These are phyloP conservation scores for Sternarchorhynchus goeldii DNA, from an alignment of 2,797 vertebrate genomes.

Conservation along the genomic window DNA sequence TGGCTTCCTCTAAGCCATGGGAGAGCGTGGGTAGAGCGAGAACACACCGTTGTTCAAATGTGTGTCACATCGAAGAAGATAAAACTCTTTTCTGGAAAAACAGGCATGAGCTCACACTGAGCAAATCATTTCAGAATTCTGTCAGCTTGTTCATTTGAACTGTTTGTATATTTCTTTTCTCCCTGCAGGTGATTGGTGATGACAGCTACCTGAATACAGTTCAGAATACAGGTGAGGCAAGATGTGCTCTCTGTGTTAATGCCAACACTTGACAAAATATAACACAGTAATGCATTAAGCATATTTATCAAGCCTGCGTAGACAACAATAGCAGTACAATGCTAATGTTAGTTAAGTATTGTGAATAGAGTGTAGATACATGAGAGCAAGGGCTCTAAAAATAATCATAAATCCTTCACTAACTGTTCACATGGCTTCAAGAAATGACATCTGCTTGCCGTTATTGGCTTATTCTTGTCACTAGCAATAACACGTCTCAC, in stretches of 20 bases:
- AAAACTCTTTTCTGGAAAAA: constrained; percentile 49
- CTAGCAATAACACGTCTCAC: constrained; percentile 30
- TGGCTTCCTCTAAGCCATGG: constrained; percentile 35
- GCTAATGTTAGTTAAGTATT: constrained; percentile 15
- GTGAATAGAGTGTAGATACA: constrained; percentile 3
- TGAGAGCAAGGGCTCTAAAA: neutral
- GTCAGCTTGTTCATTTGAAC: constrained; percentile 39
- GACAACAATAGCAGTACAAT: constrained; percentile 28
- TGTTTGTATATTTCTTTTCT: constrained; percentile 18
- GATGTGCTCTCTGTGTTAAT: neutral
- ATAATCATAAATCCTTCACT: constrained; percentile 45
- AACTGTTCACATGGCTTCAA: constrained; percentile 38
- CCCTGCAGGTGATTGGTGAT: constrained; percentile 75
- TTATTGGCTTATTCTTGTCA: constrained; percentile 33
- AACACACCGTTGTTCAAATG: constrained; percentile 46
- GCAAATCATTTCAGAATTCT: constrained; percentile 51
- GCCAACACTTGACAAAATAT: neutral
- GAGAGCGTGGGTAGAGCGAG: constrained; percentile 49
- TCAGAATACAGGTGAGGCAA: constrained; percentile 78
- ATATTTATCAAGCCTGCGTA: neutral
- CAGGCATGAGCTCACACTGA: constrained; percentile 42
- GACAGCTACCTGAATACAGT: constrained; percentile 80
- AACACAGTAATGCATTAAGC: neutral
- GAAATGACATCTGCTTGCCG: constrained; percentile 45
- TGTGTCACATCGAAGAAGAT: constrained; percentile 54